Percentiles rank a stretch among this genome's conserved stretches.
phyloP scores from a whole-genome alignment of 2,113 vertebrate species.

The Lophochroa leadbeateri region DNA sequence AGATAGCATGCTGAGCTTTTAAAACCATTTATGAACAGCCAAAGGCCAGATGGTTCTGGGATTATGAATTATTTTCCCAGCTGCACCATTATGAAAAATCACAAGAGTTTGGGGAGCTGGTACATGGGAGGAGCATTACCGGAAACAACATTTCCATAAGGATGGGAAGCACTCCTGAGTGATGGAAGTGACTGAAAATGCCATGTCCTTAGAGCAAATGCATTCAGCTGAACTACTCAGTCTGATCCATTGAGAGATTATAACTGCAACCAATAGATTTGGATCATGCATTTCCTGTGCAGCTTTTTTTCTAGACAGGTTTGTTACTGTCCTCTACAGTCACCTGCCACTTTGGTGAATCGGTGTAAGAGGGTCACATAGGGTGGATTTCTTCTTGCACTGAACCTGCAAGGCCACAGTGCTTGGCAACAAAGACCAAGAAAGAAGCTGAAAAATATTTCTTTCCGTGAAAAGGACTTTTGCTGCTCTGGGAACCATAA shows the following conservation, averaged over 20 bases:
- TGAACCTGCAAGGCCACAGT: not conserved
- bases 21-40: not conserved
- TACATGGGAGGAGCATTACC: not conserved
- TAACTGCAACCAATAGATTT: not conserved
- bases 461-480: not conserved
- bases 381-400: not conserved
- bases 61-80: constrained; percentile 28
- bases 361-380: not conserved
- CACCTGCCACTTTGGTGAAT: not conserved
- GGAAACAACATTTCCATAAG: not conserved
- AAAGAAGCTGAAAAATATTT: not conserved
- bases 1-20: not conserved
- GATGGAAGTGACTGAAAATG: not conserved
- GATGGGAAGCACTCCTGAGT: not conserved
- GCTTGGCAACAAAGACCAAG: not conserved
- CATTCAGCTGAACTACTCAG: not conserved
- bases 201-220: not conserved
- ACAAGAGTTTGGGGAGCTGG: not conserved
- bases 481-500: not conserved
- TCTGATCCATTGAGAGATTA: not conserved
- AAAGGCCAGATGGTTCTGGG: not conserved
- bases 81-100: not conserved
- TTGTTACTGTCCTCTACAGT: not conserved
- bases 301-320: not conserved
- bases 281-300: not conserved